phyloP scores from a whole-genome alignment of 2,113 vertebrate genomes.

The Lethenteron camtschaticum region DNA sequence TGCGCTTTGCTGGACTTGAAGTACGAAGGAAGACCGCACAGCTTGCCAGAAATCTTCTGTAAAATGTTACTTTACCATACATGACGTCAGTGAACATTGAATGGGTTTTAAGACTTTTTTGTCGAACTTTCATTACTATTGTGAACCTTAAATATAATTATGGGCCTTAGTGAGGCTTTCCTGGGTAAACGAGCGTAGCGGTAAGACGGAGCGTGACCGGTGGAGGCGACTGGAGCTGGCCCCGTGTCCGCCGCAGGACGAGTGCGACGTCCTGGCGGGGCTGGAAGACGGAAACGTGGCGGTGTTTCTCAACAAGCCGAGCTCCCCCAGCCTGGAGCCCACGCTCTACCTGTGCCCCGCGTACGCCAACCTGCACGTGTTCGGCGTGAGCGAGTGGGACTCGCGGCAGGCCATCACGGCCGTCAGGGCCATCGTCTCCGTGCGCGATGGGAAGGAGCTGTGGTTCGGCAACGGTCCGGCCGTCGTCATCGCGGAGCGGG shows the following conservation, averaged over 20 bases:
- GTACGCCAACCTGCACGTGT: constrained; percentile 49
- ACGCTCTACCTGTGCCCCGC: constrained; percentile 56
- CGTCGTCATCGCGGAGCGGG: constrained; percentile 43
- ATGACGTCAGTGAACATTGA: no score
- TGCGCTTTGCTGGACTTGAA: no score
- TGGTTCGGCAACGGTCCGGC: constrained; percentile 86
- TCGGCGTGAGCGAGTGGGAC: constrained; percentile 45
- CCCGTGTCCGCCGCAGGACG: background rate
- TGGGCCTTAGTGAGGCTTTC: no score
- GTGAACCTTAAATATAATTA: no score
- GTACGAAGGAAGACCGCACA: no score
- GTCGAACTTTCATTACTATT: no score
- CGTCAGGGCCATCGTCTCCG: constrained; percentile 43
- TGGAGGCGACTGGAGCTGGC: no score
- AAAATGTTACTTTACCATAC: no score
- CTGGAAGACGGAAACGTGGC: constrained; percentile 4
- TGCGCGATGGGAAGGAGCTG: constrained; percentile 43
- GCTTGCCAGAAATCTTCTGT: no score
- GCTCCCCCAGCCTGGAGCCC: background rate
- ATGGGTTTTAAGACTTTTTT: no score
- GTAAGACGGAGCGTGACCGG: no score
- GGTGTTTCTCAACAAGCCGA: background rate
- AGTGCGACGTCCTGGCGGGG: background rate
- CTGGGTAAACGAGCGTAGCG: no score
- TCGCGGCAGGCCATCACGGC: constrained; percentile 54